A percentile compares a stretch with the other conserved stretches of the same genome.
phyloP scores from a whole-genome alignment of 2,113 vertebrate species.

The Nyctibius bracteatus region DNA sequence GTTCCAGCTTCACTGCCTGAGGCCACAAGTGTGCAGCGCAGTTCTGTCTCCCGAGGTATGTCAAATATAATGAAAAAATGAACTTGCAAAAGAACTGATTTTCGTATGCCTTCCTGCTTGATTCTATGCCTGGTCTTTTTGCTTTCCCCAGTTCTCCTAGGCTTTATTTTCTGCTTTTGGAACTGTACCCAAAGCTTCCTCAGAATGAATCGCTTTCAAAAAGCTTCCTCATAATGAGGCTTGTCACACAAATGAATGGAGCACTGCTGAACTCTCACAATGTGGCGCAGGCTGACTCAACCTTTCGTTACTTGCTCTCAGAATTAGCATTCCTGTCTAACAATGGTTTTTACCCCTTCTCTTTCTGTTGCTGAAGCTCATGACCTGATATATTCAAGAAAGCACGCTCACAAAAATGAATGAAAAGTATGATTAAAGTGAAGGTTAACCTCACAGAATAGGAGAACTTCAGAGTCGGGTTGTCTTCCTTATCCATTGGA shows the following conservation, averaged over 20 bases:
- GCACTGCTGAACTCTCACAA: slow-evolving; percentile 8
- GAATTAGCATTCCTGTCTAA: slow-evolving; percentile 48
- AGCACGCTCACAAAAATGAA: neutral
- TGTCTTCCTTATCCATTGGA: neutral
- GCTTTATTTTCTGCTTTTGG: slow-evolving; percentile 40
- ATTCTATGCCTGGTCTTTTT: slow-evolving; percentile 20
- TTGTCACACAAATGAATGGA: slow-evolving; percentile 44
- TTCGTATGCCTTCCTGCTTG: slow-evolving; percentile 1
- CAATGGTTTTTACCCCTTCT: slow-evolving; percentile 19
- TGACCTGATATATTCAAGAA: slow-evolving; percentile 27
- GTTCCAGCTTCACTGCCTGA: slow-evolving; percentile 27
- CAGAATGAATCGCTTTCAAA: slow-evolving; percentile 19
- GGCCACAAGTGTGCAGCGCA: neutral
- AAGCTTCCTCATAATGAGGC: slow-evolving; percentile 25
- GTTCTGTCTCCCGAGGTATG: neutral
- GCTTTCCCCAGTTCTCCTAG: neutral
- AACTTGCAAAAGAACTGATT: slow-evolving; percentile 40
- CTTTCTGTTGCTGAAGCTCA: neutral
- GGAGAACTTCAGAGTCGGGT: neutral
- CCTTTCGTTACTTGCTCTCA: neutral
- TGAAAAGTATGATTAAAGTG: slow-evolving; percentile 25
- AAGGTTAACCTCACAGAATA: slow-evolving; percentile 26
- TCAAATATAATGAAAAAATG: slow-evolving; percentile 52
- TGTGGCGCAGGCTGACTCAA: slow-evolving; percentile 10
- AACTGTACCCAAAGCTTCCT: slow-evolving; percentile 9